Conservation (phyloP, 1,140 invertebrate genomes). For the Potamilus streckersoni region DNA sequence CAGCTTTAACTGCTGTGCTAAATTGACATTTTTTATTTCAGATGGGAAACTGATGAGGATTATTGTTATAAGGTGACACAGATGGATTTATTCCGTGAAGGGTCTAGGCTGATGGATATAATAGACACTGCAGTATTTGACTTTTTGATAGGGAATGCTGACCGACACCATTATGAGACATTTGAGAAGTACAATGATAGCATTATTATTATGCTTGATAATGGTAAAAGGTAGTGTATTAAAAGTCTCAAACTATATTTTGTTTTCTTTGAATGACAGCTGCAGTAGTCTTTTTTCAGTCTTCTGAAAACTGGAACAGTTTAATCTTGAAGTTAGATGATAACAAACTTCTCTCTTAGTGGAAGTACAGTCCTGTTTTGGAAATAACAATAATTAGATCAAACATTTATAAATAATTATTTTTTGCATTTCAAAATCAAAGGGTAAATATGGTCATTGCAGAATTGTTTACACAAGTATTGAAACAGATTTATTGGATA, state of each 20-base stretch:
- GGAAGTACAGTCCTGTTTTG: too few relatives aligned
- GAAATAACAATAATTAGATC: too few relatives aligned
- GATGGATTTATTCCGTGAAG: conserved; percentile 51
- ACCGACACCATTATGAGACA: conserved; percentile 92
- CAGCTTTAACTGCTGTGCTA: not conserved
- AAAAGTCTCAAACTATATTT: not conserved
- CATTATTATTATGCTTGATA: conserved; percentile 83
- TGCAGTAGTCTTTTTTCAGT: not conserved
- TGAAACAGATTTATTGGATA: too few relatives aligned
- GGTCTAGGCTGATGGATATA: conserved; percentile 81
- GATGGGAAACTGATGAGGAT: conserved; percentile 82
- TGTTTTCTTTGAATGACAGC: not conserved
- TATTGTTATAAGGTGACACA: conserved; percentile 79
- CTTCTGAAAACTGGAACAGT: too few relatives aligned
- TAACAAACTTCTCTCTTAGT: not conserved
- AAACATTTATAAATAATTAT: too few relatives aligned
- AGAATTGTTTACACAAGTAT: too few relatives aligned
- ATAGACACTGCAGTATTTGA: conserved; percentile 91
- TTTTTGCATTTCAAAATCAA: too few relatives aligned
- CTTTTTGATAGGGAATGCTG: conserved; percentile 94
- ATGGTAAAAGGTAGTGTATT: conserved; percentile 82
- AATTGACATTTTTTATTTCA: conserved; percentile 41
- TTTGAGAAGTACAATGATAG: conserved; percentile 74
- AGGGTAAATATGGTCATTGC: too few relatives aligned
- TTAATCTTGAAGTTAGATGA: too few relatives aligned